Percentiles rank a stretch among this genome's conserved stretches.
phyloP scores from a whole-genome alignment of 2,113 vertebrate genomes.

The Centropus bengalensis region DNA sequence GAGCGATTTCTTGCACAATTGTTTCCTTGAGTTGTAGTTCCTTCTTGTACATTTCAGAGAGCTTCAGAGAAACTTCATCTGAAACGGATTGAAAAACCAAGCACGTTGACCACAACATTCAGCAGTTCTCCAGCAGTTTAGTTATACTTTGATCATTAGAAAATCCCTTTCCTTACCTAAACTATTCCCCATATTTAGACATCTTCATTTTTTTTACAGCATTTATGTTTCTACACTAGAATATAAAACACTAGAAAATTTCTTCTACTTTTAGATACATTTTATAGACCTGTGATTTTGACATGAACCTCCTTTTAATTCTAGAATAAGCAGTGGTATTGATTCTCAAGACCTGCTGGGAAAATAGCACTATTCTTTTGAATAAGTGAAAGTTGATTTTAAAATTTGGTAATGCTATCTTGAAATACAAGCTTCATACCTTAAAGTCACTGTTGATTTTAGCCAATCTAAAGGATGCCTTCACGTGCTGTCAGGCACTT shows the following conservation, averaged over 20 bases:
- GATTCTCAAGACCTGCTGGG: neutral
- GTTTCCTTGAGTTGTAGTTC: conserved; percentile 86
- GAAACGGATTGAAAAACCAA: conserved; percentile 42
- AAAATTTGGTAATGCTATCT: neutral
- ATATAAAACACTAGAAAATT: neutral
- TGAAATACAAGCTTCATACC: neutral
- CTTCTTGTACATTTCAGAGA: conserved; percentile 80
- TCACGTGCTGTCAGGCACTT: neutral
- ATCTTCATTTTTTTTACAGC: neutral
- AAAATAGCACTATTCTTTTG: neutral
- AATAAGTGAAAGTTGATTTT: neutral
- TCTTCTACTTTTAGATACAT: neutral
- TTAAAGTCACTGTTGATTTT: neutral
- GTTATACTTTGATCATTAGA: neutral
- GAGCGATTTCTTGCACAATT: conserved; percentile 84
- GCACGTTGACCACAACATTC: neutral
- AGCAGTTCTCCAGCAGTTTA: neutral
- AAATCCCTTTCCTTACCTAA: neutral
- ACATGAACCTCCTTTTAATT: neutral
- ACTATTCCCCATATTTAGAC: neutral
- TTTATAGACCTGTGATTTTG: neutral
- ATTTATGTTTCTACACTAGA: neutral
- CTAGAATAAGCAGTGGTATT: neutral
- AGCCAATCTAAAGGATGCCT: neutral
- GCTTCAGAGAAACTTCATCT: conserved; percentile 79